phyloP scores from a whole-genome alignment of 2,888 invertebrate species.

The Metellina segmentata region DNA sequence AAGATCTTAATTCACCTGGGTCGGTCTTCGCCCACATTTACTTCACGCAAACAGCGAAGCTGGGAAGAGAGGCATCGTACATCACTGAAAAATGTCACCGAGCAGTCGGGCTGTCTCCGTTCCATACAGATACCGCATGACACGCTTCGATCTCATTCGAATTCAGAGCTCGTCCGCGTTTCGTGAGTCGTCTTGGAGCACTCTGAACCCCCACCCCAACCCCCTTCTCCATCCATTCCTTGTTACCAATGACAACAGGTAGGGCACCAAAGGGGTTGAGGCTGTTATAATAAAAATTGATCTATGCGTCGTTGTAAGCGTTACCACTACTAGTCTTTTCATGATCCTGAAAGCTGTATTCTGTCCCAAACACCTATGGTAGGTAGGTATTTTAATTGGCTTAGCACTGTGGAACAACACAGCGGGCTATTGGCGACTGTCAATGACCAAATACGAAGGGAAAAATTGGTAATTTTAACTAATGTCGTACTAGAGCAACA shows the following conservation, averaged over 20 bases:
- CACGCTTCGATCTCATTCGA: conserved; percentile 13
- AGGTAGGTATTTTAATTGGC: no score
- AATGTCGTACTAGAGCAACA: no score
- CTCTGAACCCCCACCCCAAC: not conserved
- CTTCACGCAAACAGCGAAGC: conserved; percentile 2
- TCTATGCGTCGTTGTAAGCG: conserved; percentile 2
- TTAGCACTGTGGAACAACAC: no score
- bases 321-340: not conserved
- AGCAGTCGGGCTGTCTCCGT: conserved; percentile 31
- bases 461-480: no score
- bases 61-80: conserved; percentile 2
- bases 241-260: conserved; percentile 66
- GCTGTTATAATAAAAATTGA: conserved; percentile 21
- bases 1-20: conserved; percentile 43
- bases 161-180: conserved; percentile 16
- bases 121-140: conserved; percentile 22
- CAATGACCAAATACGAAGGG: no score
- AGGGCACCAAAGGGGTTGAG: conserved; percentile 59
- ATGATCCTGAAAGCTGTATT: no score
- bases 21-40: conserved; percentile 22
- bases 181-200: not conserved
- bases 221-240: not conserved
- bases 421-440: no score
- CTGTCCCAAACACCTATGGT: no score
- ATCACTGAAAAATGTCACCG: conserved; percentile 37